Evolutionary conservation across 35 echinoderm and acorn worm species (phyloP), one percentile per base, ranked within the genome.

Genomic region (Diadema setosum): DNA sequence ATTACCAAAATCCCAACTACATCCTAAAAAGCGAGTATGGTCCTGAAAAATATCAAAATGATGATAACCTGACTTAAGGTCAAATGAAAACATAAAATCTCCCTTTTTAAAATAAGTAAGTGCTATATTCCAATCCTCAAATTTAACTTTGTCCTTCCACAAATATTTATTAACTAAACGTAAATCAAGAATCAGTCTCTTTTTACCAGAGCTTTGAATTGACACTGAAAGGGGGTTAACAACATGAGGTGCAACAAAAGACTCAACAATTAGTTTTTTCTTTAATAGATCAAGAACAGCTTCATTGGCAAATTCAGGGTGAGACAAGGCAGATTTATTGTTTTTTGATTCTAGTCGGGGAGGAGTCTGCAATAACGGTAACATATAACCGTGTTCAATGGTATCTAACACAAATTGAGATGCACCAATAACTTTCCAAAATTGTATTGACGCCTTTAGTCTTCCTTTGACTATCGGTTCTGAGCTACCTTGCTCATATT

Each of bases 31-130:
- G 11, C 81, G 37, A 52, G 24, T 33, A 23, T 80, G 73, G 4
- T 88, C 69, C 17, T 44, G 15, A 18, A 56, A 88, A 88, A 88
- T 88, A 49, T 88, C 61, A 30, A 81, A 35, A 80, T 80, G 86
- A 39, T 88, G 86, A 52, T 88, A 88, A 81, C 86, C 86, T 12
- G 86, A 88, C 37, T 82, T 63, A 3, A 89, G 60, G 42, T 89
- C 87, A 63, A 81, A 89, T 37, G 49, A 44, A 83, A 82, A 83
- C 49, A 90, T 82, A 58, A 65, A 90, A 83, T 81, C 34, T 42
- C 59, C 80, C 29, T 90, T 40, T 8, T 65, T 46, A 14, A 89
- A 89, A 60, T 44, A 82, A 39, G 50, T 7, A 15, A 83, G 2
- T n/a, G 59, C 75, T 23, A 83, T 44, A 21, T 61, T 64, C 49